Conservation (phyloP, 2,797 vertebrate species). For the Dallia pectoralis region DNA sequence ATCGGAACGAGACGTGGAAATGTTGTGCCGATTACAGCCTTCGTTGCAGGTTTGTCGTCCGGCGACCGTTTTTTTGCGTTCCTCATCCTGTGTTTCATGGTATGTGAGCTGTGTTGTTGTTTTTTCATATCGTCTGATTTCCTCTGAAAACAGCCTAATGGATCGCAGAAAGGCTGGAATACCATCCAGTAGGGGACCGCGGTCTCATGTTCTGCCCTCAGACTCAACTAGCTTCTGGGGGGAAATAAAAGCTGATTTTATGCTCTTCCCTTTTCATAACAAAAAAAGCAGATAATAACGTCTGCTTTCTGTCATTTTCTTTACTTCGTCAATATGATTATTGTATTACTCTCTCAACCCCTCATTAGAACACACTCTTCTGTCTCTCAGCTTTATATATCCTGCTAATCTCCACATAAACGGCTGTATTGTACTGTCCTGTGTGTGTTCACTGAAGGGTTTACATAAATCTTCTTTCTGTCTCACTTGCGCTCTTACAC, state of each 20-base stretch:
- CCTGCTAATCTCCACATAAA: background rate
- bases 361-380: constrained; percentile 2
- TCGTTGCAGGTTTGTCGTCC: constrained; percentile 74
- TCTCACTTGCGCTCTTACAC: background rate
- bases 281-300: background rate
- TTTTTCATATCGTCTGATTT: constrained; percentile 62
- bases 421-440: background rate
- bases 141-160: constrained; percentile 44
- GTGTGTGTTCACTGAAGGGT: background rate
- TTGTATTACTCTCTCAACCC: background rate
- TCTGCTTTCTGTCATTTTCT: background rate
- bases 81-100: constrained; percentile 67
- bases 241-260: background rate
- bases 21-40: constrained; percentile 80
- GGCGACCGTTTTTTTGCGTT: constrained; percentile 58
- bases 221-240: background rate
- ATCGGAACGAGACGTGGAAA: constrained; percentile 67
- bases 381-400: background rate
- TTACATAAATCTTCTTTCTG: constrained; percentile 4
- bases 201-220: too few species aligned
- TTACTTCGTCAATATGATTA: constrained; percentile 1
- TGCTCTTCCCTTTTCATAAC: background rate
- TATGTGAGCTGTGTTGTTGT: constrained; percentile 58
- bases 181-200: constrained; percentile 47
- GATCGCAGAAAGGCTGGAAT: constrained; percentile 41